These are phyloP conservation scores for Baronia brevicornis DNA, from an alignment of 2,888 invertebrate genomes.

Conservation along the genomic window DNA sequence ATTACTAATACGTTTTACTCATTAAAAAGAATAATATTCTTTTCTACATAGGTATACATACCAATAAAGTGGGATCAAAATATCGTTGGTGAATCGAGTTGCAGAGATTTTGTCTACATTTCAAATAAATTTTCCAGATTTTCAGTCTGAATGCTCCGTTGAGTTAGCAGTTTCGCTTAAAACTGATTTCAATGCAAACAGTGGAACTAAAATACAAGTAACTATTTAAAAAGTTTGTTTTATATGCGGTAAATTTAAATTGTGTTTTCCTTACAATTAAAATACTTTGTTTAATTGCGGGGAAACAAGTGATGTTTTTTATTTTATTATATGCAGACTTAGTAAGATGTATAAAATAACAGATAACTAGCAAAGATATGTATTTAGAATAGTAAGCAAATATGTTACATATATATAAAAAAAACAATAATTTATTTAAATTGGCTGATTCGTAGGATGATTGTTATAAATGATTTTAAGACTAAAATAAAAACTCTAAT, in stretches of 20 bases:
- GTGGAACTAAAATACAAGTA: slow-evolving; percentile 19
- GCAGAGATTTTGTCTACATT: slow-evolving; percentile 53
- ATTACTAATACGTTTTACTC: too few relatives aligned
- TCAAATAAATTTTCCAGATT: slow-evolving; percentile 63
- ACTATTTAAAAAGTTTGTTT: slow-evolving; percentile 7
- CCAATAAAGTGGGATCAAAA: slow-evolving; percentile 54
- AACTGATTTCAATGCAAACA: slow-evolving; percentile 29
- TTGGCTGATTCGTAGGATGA: too few relatives aligned
- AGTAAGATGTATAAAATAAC: slow-evolving; percentile 1
- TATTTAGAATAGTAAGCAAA: too few relatives aligned
- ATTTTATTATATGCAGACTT: too few relatives aligned
- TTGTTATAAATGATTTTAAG: too few relatives aligned
- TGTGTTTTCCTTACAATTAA: slow-evolving; percentile 1
- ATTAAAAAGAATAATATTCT: too few relatives aligned
- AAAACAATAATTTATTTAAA: too few relatives aligned
- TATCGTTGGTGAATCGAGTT: slow-evolving; percentile 45
- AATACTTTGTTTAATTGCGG: not conserved
- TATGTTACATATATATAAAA: too few relatives aligned
- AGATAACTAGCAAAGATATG: too few relatives aligned
- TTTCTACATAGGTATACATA: slow-evolving; percentile 30
- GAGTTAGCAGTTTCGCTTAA: slow-evolving; percentile 44
- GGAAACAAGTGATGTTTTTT: too few relatives aligned
- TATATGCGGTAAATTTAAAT: not conserved
- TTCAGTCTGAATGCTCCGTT: slow-evolving; percentile 44
- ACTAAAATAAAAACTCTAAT: too few relatives aligned